These are phyloP conservation scores for Platycheirus rosarum DNA, from an alignment of 2,888 invertebrate genomes.

Conservation along the genomic window DNA sequence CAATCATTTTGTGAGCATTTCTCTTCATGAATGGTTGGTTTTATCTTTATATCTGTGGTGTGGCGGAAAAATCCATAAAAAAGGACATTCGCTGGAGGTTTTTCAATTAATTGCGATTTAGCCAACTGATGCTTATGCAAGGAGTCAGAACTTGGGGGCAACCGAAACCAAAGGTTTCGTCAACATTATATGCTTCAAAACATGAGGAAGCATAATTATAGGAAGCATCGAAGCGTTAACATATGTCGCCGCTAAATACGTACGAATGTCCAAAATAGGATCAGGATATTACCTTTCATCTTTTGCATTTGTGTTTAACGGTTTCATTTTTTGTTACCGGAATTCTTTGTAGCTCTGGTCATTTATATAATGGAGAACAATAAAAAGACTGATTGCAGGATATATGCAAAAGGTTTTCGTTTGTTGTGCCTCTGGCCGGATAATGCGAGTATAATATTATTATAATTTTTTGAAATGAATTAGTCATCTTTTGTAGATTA, in stretches of 20 bases:
- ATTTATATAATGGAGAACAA: conserved; percentile 56
- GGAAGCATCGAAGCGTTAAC: conserved; percentile 71
- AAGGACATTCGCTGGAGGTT: conserved; percentile 64
- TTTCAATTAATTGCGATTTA: conserved; percentile 75
- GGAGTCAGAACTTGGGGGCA: not conserved
- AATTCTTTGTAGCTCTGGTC: conserved; percentile 52
- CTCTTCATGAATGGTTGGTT: conserved; percentile 33
- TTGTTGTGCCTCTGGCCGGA: conserved; percentile 8
- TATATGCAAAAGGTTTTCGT: conserved; percentile 47
- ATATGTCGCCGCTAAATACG: conserved; percentile 66
- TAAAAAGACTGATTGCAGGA: conserved; percentile 43
- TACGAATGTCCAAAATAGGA: conserved; percentile 38
- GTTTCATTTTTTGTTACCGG: conserved; percentile 27
- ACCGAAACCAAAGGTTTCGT: conserved; percentile 50
- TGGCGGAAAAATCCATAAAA: conserved; percentile 62
- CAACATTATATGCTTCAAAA: conserved; percentile 33
- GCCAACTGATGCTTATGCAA: conserved; percentile 72
- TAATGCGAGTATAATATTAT: conserved; percentile 58
- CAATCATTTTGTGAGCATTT: conserved; percentile 42
- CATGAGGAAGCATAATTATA: conserved; percentile 68
- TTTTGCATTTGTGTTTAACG: conserved; percentile 38
- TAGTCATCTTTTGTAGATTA: conserved; percentile 43
- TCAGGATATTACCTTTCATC: conserved; percentile 71
- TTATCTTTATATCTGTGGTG: conserved; percentile 66
- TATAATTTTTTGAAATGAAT: conserved; percentile 55